Percentiles rank a stretch among this genome's conserved stretches.
phyloP scores from a whole-genome alignment of 2,797 vertebrate species.

The Tenualosa ilisha region DNA sequence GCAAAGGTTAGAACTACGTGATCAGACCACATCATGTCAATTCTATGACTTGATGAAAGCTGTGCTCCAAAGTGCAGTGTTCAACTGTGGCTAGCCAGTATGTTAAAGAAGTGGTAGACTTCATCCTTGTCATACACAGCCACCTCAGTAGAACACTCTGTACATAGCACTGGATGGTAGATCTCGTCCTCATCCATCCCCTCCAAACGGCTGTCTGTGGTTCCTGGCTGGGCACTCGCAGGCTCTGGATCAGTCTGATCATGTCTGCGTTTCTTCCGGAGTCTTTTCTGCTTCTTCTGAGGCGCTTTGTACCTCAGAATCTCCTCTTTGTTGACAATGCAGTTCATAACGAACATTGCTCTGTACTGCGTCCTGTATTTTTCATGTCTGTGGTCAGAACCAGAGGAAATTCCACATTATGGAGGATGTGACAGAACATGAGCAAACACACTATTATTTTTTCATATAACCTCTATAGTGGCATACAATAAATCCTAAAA shows the following conservation, averaged over 20 bases:
- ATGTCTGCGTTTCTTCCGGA: slow-evolving; percentile 61
- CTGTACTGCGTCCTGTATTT: slow-evolving; percentile 94
- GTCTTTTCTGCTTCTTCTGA: slow-evolving; percentile 65
- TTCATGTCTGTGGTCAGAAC: slow-evolving; percentile 82
- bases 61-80: not conserved
- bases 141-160: slow-evolving; percentile 92
- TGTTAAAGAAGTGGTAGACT: slow-evolving; percentile 97
- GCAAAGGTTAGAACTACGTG: not conserved
- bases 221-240: slow-evolving; percentile 47
- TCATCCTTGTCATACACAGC: slow-evolving; percentile 93
- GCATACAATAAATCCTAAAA: too few species aligned
- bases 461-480: too few species aligned
- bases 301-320: slow-evolving; percentile 80
- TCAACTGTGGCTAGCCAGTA: slow-evolving; percentile 92
- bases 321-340: slow-evolving; percentile 85
- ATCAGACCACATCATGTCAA: not conserved
- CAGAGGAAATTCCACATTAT: not conserved
- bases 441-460: too few species aligned
- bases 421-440: too few species aligned
- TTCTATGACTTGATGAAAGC: not conserved
- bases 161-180: slow-evolving; percentile 90
- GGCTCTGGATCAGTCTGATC: slow-evolving; percentile 53
- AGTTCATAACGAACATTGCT: slow-evolving; percentile 99
- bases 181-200: slow-evolving; percentile 79
- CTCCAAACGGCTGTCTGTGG: slow-evolving; percentile 38